Base-by-base conservation (phyloP, 2,888 invertebrate species). In the Amphipyra tragopoginis region DNA sequence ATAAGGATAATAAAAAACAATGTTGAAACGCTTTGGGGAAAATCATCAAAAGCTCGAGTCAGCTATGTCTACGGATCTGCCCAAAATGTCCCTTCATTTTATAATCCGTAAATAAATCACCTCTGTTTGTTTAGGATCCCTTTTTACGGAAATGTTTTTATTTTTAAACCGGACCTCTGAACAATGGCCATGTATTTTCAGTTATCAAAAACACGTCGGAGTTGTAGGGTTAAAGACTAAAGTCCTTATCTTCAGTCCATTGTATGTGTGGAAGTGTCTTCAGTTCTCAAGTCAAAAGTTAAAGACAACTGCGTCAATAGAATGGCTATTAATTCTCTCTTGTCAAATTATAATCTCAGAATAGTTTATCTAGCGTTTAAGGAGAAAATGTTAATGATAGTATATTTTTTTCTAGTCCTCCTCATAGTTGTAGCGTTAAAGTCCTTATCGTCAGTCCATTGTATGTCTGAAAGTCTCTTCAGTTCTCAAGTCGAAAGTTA, bases 51-150 rank as follows among this genome's bases (percentile, higher is more conserved):
- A 42, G 45, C 55, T 49, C 14, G 29, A 53, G 48, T 43, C 13
- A 54, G 56, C 40, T 33, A 15, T 50, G 45, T 58, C 50, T 47
- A 56, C 34, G 45, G 48, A 33, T 29, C 55, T 40, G 42, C 34
- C 40, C n/a, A 40, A 68, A 74, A 50, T 47, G 44, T 50, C 64
- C 53, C 54, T 48, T 63, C 47, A 63, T 72, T 76, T 79, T 57
- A 65, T 74, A 67, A 73, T 71, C 71, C 63, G 58, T 69, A 63
- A 70, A 79, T 77, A 77, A 75, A 79, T 77, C 64, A 72, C 48
- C 50, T 51, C 11, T 59, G 65, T 72, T 70, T 74, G 49, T 59
- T 49, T 15, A 59, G 73, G 64, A 49, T 47, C 48, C 48, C 53
- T 50, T 55, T 60, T 61, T 38, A 43, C 36, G 51, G 52, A 65